Evolutionary conservation across 2,797 vertebrate species (phyloP).

Genomic region (Peromyscus nudipes): DNA sequence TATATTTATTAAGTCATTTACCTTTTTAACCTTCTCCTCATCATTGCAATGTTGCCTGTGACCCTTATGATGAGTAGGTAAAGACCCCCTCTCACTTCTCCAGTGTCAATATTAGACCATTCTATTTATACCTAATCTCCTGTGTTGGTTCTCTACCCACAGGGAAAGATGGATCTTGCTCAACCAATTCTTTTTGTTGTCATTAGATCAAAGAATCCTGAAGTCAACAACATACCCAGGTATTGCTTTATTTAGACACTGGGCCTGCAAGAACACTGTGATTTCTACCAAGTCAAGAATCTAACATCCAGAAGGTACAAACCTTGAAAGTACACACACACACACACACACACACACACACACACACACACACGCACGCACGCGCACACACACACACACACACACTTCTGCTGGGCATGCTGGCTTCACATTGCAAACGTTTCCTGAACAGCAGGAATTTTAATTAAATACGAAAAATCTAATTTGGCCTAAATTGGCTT

Average conservation of each 20-base stretch:
- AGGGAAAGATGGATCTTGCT: neutral
- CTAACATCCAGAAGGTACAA: conserved; percentile 29
- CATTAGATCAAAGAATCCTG: conserved; percentile 20
- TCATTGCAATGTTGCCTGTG: neutral
- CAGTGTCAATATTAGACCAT: neutral
- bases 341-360: neutral
- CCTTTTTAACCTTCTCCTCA: neutral
- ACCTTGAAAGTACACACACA: neutral
- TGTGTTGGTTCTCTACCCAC: conserved; percentile 1
- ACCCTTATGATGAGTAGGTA: neutral
- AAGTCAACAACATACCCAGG: neutral
- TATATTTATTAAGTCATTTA: neutral
- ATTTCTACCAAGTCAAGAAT: conserved; percentile 19
- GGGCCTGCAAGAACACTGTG: neutral
- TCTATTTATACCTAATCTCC: neutral
- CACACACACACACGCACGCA: too few relatives aligned
- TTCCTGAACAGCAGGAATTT: conserved; percentile 78
- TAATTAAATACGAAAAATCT: conserved; percentile 78
- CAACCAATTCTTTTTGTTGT: conserved; percentile 8
- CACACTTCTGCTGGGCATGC: conserved; percentile 15
- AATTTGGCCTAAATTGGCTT: conserved; percentile 80
- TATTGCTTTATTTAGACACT: neutral
- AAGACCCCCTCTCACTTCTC: neutral
- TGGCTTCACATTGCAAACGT: conserved; percentile 63
- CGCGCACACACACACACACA: neutral